Evolutionary conservation across 2,888 invertebrate species (phyloP).

Genomic region (Peribatodes rhomboidaria): DNA sequence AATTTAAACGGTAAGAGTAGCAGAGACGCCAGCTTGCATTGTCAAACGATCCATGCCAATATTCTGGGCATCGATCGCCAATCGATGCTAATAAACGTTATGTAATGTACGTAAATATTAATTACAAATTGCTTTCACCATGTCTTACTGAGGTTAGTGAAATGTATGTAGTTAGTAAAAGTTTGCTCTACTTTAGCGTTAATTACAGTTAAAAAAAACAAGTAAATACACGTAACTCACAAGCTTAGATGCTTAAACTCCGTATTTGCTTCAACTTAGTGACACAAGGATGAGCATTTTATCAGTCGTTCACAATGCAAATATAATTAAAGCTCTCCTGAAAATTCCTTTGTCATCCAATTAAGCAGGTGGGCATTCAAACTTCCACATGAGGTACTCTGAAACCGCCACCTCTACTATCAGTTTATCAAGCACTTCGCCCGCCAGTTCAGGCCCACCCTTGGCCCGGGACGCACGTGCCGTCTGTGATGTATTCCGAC

Average conservation of each 20-base stretch:
- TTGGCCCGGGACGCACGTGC: constrained; percentile 60
- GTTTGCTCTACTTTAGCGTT: no score
- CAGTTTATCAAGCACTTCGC: constrained; percentile 45
- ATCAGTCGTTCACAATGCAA: neutral
- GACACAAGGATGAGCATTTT: no score
- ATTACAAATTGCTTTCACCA: no score
- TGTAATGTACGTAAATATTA: no score
- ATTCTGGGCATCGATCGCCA: no score
- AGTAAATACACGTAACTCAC: no score
- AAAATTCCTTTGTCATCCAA: constrained; percentile 19
- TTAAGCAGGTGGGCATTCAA: constrained; percentile 27
- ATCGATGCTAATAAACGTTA: no score
- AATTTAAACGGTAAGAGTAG: neutral
- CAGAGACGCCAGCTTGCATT: neutral
- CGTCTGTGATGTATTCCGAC: constrained; percentile 37
- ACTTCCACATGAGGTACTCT: constrained; percentile 13
- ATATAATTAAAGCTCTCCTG: neutral
- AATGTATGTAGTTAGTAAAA: no score
- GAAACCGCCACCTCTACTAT: constrained; percentile 39
- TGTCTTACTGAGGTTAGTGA: no score
- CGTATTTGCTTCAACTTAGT: no score
- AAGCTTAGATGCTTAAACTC: no score
- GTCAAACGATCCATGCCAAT: neutral
- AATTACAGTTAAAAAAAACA: no score
- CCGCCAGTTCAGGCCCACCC: constrained; percentile 53